These are phyloP conservation scores for Tragelaphus strepsiceros DNA, from an alignment of 2,113 vertebrate genomes.

Conservation along the genomic window DNA sequence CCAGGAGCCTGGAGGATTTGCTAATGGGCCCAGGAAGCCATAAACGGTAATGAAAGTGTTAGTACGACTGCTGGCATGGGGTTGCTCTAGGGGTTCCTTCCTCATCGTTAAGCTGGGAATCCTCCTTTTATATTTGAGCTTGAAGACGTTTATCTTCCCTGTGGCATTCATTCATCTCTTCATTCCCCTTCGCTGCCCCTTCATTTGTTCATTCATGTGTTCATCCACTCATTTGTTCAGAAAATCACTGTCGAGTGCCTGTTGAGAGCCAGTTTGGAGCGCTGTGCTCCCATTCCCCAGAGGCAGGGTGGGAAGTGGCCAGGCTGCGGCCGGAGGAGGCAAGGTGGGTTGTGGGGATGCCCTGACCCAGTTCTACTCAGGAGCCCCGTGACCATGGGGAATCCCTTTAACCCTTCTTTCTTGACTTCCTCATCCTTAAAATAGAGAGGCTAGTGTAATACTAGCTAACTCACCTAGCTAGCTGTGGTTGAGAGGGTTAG, in stretches of 20 bases:
- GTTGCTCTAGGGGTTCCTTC: conserved; percentile 59
- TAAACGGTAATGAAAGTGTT: conserved; percentile 74
- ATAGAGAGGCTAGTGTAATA: accelerated
- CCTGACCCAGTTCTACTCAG: not conserved
- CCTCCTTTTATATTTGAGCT: conserved; percentile 49
- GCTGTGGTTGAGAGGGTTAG: not conserved
- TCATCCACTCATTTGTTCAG: not conserved
- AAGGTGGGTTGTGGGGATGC: not conserved
- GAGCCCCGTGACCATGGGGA: not conserved
- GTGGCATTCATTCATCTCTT: not conserved
- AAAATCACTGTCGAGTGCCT: not conserved
- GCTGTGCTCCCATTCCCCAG: accelerated
- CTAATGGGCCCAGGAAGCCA: conserved; percentile 73
- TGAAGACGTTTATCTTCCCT: not conserved
- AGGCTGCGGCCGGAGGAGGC: accelerated
- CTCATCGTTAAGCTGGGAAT: conserved; percentile 64
- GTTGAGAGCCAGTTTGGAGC: not conserved
- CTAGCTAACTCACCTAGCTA: not conserved
- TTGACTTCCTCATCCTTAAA: not conserved
- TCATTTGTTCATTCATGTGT: not conserved
- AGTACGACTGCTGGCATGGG: conserved; percentile 63
- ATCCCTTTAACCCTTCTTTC: not conserved
- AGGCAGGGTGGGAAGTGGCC: not conserved
- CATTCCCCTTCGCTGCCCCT: not conserved
- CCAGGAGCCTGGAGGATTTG: conserved; percentile 68